Percentiles rank a stretch among this genome's conserved stretches.
Evolutionary conservation across 2,888 invertebrate genomes (phyloP).

Genomic region (Acrobasis suavella): DNA sequence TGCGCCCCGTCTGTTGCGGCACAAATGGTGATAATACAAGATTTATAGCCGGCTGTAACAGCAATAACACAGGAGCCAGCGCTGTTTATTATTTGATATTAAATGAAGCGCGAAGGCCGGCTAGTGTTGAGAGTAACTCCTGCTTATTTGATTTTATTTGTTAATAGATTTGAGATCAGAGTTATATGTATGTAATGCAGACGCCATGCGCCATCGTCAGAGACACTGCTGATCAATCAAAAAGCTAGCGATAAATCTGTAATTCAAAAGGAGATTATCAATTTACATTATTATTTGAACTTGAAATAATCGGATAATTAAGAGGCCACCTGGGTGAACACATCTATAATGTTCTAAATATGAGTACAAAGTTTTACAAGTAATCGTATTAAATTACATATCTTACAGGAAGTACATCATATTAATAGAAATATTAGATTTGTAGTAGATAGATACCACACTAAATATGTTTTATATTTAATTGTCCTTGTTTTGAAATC

Average conservation of each 20-base stretch:
- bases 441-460: neutral
- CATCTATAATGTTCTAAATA: neutral
- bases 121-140: conserved; percentile 9
- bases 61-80: conserved; percentile 19
- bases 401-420: neutral
- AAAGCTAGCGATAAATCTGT: neutral
- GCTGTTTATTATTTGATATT: conserved; percentile 21
- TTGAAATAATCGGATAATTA: too few relatives aligned
- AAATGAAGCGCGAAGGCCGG: conserved; percentile 19
- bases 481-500: neutral
- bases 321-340: neutral
- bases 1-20: too few relatives aligned
- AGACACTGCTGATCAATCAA: neutral
- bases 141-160: conserved; percentile 14
- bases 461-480: neutral
- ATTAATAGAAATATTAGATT: neutral
- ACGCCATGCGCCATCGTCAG: neutral
- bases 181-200: neutral
- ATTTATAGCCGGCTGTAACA: conserved; percentile 18
- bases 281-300: too few relatives aligned
- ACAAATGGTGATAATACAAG: conserved; percentile 20
- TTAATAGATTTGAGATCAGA: conserved; percentile 11
- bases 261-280: too few relatives aligned
- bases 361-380: neutral
- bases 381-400: conserved; percentile 5